phyloP scores from a whole-genome alignment of 2,888 invertebrate species.

The Drosophila dives region DNA sequence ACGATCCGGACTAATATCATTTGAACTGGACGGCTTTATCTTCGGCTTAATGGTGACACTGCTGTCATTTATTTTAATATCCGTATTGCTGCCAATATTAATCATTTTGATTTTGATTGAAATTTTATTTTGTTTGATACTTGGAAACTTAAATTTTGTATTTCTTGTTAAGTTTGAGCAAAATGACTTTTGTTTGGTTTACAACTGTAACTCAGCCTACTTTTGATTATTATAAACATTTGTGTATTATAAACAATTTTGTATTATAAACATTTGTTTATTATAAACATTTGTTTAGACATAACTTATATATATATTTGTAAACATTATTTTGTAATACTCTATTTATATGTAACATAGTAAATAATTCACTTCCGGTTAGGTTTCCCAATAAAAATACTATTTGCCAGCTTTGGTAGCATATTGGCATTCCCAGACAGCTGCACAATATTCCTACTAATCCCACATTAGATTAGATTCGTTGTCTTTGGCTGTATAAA shows the following conservation, averaged over 20 bases:
- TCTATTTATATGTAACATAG: not conserved
- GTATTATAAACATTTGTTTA: no score
- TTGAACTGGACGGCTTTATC: not conserved
- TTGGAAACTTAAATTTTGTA: constrained; percentile 21
- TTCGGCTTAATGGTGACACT: constrained; percentile 12
- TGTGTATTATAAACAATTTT: no score
- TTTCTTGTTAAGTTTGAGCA: constrained; percentile 4
- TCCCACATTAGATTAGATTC: not conserved
- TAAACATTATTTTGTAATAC: no score
- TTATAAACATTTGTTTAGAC: no score
- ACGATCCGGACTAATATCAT: not conserved
- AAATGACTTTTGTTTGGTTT: constrained; percentile 2
- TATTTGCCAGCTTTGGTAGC: not conserved
- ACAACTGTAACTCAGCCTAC: not conserved
- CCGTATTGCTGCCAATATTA: constrained; percentile 24
- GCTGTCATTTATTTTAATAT: constrained; percentile 31
- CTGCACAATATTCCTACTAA: constrained; percentile 27
- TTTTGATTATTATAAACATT: no score
- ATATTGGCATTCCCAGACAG: constrained; percentile 18
- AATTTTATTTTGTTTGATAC: constrained; percentile 9
- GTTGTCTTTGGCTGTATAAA: constrained; percentile 44
- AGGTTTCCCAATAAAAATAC: not conserved
- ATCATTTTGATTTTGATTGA: constrained; percentile 42
- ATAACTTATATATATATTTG: no score
- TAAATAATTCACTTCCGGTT: constrained; percentile 1